A percentile compares a stretch with the other conserved stretches of the same genome.
These are phyloP conservation scores for Lepidurus apus DNA, from an alignment of 1,140 invertebrate species.

Conservation along the genomic window DNA sequence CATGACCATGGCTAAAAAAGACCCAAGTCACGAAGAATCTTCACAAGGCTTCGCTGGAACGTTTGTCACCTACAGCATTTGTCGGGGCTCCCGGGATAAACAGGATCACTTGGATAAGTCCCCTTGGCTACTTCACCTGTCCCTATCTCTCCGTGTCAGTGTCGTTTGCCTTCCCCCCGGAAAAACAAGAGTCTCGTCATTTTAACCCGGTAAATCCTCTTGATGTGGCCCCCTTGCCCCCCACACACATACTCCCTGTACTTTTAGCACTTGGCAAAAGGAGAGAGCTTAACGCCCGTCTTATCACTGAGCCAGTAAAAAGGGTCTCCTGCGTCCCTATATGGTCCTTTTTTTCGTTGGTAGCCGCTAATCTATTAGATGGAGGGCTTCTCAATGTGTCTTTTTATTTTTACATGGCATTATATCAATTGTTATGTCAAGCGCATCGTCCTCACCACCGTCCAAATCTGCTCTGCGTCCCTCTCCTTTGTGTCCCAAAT, in stretches of 20 bases:
- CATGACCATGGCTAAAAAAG: background rate
- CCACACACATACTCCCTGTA: no score
- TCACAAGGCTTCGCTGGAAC: background rate
- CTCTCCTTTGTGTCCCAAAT: background rate
- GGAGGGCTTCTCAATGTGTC: background rate
- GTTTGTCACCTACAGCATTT: background rate
- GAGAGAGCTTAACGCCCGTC: no score
- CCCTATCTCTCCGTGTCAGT: background rate
- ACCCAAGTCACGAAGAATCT: background rate
- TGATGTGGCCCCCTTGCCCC: background rate
- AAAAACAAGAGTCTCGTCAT: background rate
- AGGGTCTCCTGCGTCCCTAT: no score
- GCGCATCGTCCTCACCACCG: background rate
- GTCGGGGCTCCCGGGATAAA: background rate
- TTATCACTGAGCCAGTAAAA: no score
- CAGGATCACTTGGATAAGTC: background rate
- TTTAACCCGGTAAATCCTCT: background rate
- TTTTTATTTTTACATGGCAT: background rate
- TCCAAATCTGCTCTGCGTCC: background rate
- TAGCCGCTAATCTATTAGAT: no score
- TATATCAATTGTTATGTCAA: conserved; percentile 9
- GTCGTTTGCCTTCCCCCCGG: background rate
- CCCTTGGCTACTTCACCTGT: background rate
- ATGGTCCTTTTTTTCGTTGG: no score
- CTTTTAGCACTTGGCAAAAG: no score